These are phyloP conservation scores for Allobates femoralis DNA, from an alignment of 2,797 vertebrate species.

Conservation along the genomic window DNA sequence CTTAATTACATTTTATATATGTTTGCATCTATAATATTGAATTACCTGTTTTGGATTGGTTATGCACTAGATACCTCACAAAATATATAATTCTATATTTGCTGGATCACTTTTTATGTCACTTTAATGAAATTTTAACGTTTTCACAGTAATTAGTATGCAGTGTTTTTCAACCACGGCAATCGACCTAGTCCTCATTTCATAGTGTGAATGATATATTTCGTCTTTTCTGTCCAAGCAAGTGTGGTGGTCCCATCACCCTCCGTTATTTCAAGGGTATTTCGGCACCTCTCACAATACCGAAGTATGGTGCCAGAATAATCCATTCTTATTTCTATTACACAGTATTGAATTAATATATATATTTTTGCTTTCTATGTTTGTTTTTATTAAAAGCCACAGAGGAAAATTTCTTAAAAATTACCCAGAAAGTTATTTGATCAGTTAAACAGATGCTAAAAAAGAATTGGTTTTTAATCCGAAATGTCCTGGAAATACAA, in stretches of 20 bases:
- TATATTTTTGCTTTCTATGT: neutral
- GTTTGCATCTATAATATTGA: neutral
- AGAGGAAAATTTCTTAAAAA: neutral
- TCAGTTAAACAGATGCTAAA: neutral
- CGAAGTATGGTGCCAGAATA: no score
- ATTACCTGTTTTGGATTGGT: neutral
- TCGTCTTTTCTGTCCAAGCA: neutral
- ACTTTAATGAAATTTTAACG: neutral
- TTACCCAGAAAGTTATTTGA: neutral
- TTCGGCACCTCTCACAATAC: no score
- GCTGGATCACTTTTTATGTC: neutral
- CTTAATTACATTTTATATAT: neutral
- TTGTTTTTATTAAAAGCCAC: no score
- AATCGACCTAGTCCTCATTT: neutral
- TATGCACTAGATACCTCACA: neutral
- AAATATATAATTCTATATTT: neutral
- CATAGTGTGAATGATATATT: neutral
- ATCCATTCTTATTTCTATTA: neutral
- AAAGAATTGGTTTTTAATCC: neutral
- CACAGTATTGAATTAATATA: neutral
- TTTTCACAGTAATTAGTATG: neutral
- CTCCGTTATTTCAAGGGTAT: neutral
- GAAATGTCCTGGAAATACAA: neutral
- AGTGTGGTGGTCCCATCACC: neutral
- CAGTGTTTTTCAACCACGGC: constrained; percentile 9